These are phyloP conservation scores for Elymnias hypermnestra DNA, from an alignment of 1,140 invertebrate genomes.

Conservation along the genomic window DNA sequence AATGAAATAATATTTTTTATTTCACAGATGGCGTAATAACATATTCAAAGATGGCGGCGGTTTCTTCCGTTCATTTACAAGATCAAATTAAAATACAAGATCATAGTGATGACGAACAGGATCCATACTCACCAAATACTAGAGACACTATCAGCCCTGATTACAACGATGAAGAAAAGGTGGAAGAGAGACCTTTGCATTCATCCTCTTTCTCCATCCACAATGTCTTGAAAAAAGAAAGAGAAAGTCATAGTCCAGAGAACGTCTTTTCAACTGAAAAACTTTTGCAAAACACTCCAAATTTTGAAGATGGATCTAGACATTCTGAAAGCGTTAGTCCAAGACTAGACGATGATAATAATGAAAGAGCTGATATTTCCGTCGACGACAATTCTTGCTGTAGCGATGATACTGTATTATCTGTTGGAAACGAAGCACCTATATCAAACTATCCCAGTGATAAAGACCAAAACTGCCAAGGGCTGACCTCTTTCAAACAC, in stretches of 20 bases:
- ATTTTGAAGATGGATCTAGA: constrained; percentile 57
- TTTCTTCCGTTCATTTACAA: constrained; percentile 50
- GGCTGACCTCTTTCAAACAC: constrained; percentile 76
- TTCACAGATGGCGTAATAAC: constrained; percentile 59
- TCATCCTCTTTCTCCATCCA: constrained; percentile 70
- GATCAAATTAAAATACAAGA: constrained; percentile 63
- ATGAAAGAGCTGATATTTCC: constrained; percentile 55
- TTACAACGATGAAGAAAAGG: constrained; percentile 49
- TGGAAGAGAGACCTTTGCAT: constrained; percentile 44
- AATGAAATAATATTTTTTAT: constrained; percentile 16
- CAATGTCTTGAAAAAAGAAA: constrained; percentile 70
- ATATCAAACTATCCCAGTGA: constrained; percentile 36
- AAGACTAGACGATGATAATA: constrained; percentile 50
- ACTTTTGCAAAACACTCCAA: constrained; percentile 65
- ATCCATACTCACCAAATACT: constrained; percentile 53
- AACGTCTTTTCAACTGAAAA: constrained; percentile 74
- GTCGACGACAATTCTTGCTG: constrained; percentile 77
- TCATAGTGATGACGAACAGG: constrained; percentile 59
- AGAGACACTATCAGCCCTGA: constrained; percentile 57
- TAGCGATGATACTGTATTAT: constrained; percentile 81
- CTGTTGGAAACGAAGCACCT: constrained; percentile 80
- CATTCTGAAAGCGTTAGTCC: constrained; percentile 49
- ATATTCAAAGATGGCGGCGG: constrained; percentile 51
- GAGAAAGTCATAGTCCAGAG: constrained; percentile 67
- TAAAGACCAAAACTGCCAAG: constrained; percentile 39